Percentiles rank a stretch among this genome's conserved stretches.
phyloP scores from a whole-genome alignment of 2,797 vertebrate species.

The Phalanger gymnotis region DNA sequence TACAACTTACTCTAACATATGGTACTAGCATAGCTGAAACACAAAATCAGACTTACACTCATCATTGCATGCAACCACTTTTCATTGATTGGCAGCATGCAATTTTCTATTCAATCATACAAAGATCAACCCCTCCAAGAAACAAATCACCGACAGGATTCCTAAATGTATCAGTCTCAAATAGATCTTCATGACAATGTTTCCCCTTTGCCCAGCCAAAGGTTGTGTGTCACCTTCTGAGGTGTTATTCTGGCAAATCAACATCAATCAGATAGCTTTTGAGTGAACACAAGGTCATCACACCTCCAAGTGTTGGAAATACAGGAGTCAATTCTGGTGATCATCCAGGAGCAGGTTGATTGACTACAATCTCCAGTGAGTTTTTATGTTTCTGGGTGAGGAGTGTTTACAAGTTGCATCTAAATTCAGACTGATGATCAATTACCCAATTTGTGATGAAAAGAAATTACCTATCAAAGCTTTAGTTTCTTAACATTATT shows the following conservation, averaged over 20 bases:
- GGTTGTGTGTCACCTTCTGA: neutral
- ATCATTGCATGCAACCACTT: neutral
- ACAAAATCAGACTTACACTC: neutral
- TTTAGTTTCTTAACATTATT: neutral
- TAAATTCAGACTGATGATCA: neutral
- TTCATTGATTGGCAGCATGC: neutral
- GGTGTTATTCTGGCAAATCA: neutral
- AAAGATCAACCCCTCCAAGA: neutral
- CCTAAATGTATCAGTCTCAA: neutral
- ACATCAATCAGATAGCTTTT: neutral
- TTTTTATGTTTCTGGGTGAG: neutral
- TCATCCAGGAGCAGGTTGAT: neutral
- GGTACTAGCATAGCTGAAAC: neutral
- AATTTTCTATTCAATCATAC: neutral
- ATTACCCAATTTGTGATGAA: neutral
- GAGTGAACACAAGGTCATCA: neutral
- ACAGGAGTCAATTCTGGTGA: neutral
- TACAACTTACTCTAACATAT: neutral
- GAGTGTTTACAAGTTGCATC: neutral
- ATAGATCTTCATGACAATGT: neutral
- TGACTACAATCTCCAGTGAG: neutral
- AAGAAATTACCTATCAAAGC: neutral
- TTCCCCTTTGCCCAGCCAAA: neutral
- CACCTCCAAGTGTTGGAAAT: neutral
- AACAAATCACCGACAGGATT: neutral